Evolutionary conservation across 2,113 vertebrate species (phyloP).

Genomic region (Capricornis sumatraensis): DNA sequence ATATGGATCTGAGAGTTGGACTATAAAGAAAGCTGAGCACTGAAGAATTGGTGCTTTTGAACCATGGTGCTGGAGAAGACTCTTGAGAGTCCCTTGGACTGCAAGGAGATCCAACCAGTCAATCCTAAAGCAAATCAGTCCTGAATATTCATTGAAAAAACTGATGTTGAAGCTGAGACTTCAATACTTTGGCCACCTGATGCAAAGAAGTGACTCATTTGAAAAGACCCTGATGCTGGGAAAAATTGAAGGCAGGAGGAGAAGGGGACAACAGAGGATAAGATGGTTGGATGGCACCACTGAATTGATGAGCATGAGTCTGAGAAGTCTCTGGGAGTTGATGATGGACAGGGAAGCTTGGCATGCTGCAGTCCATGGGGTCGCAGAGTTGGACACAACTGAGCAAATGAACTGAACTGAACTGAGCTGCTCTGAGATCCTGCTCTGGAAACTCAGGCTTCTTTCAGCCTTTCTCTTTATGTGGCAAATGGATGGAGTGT

Average conservation of each 20-base stretch:
- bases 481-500: not conserved
- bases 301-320: not conserved
- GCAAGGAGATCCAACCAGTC: not conserved
- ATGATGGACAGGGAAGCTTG: not conserved
- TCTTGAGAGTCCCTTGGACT: not conserved
- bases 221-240: not conserved
- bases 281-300: not conserved
- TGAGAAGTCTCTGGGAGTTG: not conserved
- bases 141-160: not conserved
- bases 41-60: not conserved
- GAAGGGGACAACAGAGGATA: not conserved
- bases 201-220: not conserved
- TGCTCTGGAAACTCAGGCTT: not conserved
- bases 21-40: not conserved
- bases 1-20: not conserved
- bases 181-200: not conserved
- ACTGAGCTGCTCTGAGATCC: not conserved
- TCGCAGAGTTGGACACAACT: not conserved
- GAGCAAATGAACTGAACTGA: not conserved
- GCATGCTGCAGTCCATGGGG: not conserved
- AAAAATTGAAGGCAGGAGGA: not conserved
- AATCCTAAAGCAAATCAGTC: not conserved
- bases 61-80: not conserved
- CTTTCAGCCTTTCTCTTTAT: not conserved
- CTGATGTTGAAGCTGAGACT: not conserved